A percentile compares a stretch with the other conserved stretches of the same genome.
Conservation (phyloP, 2,797 vertebrate species). For the Uromys caudimaculatus region DNA sequence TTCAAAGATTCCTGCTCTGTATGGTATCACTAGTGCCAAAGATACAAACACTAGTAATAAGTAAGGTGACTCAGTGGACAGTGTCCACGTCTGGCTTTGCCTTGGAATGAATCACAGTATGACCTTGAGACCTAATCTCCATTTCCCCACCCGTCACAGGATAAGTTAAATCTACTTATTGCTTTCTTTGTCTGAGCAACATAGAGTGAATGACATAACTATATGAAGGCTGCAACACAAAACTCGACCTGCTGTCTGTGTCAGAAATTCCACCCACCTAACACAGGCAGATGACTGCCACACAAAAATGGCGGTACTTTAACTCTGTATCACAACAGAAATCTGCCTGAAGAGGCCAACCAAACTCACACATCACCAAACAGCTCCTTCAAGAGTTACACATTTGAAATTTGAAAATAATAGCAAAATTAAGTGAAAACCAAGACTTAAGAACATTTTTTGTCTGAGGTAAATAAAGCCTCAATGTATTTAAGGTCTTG, state of each 20-base stretch:
- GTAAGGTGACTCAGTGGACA: neutral
- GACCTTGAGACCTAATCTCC: constrained; percentile 45
- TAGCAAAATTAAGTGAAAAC: constrained; percentile 34
- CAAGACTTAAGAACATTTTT: neutral
- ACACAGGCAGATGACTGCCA: neutral
- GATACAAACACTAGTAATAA: neutral
- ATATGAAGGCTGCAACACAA: neutral
- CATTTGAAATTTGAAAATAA: constrained; percentile 36
- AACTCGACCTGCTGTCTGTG: neutral
- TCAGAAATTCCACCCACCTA: neutral
- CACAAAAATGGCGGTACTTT: neutral
- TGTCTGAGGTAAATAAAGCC: constrained; percentile 7
- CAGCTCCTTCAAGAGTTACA: neutral
- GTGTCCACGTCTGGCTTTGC: constrained; percentile 30
- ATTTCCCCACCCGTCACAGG: neutral
- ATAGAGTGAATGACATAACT: neutral
- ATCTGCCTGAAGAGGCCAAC: neutral
- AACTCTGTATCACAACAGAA: neutral
- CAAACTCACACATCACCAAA: neutral
- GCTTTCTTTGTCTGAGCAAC: neutral
- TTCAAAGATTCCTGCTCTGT: neutral
- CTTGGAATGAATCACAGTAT: constrained; percentile 39
- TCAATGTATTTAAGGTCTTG: neutral
- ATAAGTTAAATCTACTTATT: neutral
- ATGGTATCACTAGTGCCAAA: neutral